Evolutionary conservation across 2,888 invertebrate genomes (phyloP).

Genomic region (Phytoseiulus persimilis): DNA sequence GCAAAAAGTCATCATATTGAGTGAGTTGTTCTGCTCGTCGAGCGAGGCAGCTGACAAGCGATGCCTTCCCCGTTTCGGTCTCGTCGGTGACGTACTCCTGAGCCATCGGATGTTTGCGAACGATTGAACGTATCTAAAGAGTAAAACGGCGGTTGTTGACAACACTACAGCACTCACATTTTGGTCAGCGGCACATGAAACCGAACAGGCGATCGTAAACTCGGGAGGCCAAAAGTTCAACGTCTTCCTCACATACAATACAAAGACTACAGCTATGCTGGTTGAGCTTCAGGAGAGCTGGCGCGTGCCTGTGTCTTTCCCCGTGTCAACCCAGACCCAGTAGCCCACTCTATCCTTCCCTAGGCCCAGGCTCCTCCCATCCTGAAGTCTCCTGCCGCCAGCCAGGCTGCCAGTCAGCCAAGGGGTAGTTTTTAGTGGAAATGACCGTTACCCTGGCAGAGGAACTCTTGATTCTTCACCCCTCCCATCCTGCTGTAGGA

Average conservation of each 20-base stretch:
- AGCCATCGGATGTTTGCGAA: too few species aligned
- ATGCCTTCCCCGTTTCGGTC: neutral
- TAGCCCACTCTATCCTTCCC: constrained; percentile 5
- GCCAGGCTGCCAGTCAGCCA: neutral
- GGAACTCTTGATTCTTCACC: constrained; percentile 5
- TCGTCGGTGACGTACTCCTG: too few species aligned
- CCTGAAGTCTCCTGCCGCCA: neutral
- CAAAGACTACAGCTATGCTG: neutral
- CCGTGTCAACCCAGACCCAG: constrained; percentile 5
- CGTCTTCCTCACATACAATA: neutral
- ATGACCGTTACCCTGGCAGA: constrained; percentile 37
- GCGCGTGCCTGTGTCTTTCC: constrained; percentile 5
- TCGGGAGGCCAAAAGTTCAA: neutral
- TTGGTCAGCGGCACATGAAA: neutral
- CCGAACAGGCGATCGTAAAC: neutral
- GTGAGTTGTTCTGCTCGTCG: neutral
- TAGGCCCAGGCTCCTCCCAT: neutral
- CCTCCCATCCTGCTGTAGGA: neutral
- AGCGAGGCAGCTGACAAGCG: neutral
- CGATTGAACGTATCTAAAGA: too few species aligned
- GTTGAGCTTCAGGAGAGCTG: neutral
- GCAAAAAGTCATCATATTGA: neutral
- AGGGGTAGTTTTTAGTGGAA: constrained; percentile 38
- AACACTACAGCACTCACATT: neutral
- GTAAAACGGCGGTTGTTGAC: neutral